Conservation (phyloP, 2,888 invertebrate genomes). For the Meghimatium bilineatum region DNA sequence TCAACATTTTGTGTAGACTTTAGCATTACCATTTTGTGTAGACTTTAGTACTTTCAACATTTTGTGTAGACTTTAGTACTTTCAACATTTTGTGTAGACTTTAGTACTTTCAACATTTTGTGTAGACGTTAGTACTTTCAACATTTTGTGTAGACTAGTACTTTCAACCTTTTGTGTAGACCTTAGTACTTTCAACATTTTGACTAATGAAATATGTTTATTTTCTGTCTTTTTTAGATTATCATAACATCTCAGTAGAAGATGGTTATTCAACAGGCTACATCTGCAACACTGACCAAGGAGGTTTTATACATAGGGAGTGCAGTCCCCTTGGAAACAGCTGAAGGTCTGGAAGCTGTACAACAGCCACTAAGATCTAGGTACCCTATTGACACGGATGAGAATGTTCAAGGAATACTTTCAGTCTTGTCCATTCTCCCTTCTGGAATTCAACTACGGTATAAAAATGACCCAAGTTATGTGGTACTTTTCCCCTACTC, state of each 20-base stretch:
- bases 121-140: too few species aligned
- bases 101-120: too few species aligned
- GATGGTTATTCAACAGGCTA: conserved; percentile 19
- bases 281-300: conserved; percentile 48
- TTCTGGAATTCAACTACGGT: conserved; percentile 93
- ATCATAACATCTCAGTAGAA: neutral
- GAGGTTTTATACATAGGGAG: conserved; percentile 76
- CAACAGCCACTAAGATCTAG: conserved; percentile 72
- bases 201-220: neutral
- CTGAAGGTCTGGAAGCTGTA: conserved; percentile 72
- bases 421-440: conserved; percentile 98
- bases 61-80: too few species aligned
- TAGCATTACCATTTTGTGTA: too few species aligned
- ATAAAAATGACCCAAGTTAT: conserved; percentile 81
- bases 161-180: too few species aligned
- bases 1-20: too few species aligned
- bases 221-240: neutral
- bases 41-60: too few species aligned
- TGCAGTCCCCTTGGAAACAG: conserved; percentile 73
- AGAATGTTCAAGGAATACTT: conserved; percentile 71
- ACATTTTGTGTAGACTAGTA: too few species aligned
- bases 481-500: conserved; percentile 75
- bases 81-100: too few species aligned
- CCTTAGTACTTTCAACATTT: too few species aligned
- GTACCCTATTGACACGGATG: conserved; percentile 66